Evolutionary conservation across 2,888 invertebrate species (phyloP), one percentile per base, ranked within the genome.

Genomic region (Ophioninae sp.): DNA sequence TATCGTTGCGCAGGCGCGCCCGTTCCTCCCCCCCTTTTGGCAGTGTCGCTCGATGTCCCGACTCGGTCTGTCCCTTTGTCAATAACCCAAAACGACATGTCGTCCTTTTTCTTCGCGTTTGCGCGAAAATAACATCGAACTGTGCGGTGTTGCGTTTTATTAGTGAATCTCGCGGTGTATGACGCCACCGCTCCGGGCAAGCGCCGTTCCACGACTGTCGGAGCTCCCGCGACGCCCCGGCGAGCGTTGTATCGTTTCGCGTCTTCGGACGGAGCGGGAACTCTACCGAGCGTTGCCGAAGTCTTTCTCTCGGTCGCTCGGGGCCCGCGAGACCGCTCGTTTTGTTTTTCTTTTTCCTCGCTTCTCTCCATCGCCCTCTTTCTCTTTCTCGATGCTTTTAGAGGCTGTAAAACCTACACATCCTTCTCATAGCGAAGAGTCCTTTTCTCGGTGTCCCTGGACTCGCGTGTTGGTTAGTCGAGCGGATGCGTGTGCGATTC

Each of bases 131-230:
- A 10, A 20, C 8, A 23, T 37, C n/a, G 8, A 56, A 69, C n/a
- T 56, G 8, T 37, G n/a, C 7, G 2, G 30, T 3, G 30, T 30
- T 30, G 30, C 3, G 30, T 30, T 30, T 30, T 30, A 30, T 30
- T 30, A 1, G 30, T 30, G 30, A 30, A 30, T 30, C 6, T 8
- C 17, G 67, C 69, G 73, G 56, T 30, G 1, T 30, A 30, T 70
- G 57, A 61, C 61, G 67, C 84, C 83, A 88, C 88, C 88, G 89
- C 89, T 88, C 88, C 86, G 89, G 87, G 88, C 90, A 87, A 90
- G 87, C 87, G 90, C 90, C 89, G 88, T 88, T 88, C 87, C 88
- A 89, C 91, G 90, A 91, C 91, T 91, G 91, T 86, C 87, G 87
- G 87, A 85, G 83, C 85, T 86, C 64, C 57, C 73, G 85, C 88